phyloP scores from a whole-genome alignment of 2,888 invertebrate species.

The Cremastinae sp. region DNA sequence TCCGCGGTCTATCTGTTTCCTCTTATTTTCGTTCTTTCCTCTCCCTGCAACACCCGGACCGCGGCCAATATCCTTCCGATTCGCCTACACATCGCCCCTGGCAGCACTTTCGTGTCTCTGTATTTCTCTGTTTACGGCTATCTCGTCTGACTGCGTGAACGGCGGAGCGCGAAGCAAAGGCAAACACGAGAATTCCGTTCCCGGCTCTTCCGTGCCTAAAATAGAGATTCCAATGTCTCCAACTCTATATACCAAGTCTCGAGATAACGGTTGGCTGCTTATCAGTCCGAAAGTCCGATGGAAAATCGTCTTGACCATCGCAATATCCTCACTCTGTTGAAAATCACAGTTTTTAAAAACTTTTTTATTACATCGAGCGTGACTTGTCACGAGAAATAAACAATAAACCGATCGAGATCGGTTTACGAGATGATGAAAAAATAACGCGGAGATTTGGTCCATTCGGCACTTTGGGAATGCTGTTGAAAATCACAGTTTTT shows the following conservation, averaged over 20 bases:
- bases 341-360: too few species aligned
- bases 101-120: constrained; percentile 47
- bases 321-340: too few species aligned
- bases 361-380: too few species aligned
- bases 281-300: too few species aligned
- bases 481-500: too few species aligned
- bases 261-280: too few species aligned
- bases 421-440: too few species aligned
- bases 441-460: too few species aligned
- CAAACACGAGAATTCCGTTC: constrained; percentile 4
- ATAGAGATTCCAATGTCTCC: background rate
- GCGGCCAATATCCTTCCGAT: constrained; percentile 54
- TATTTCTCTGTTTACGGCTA: constrained; percentile 48
- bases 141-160: constrained; percentile 28
- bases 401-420: too few species aligned
- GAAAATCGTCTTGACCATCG: too few species aligned
- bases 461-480: too few species aligned
- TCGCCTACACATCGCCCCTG: constrained; percentile 56
- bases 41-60: constrained; percentile 4
- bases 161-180: background rate
- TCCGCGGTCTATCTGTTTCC: constrained; percentile 6
- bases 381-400: too few species aligned
- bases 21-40: constrained; percentile 7
- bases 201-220: background rate
- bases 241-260: background rate